phyloP scores from a whole-genome alignment of 2,113 vertebrate genomes.

The Pollimyrus isidori region DNA sequence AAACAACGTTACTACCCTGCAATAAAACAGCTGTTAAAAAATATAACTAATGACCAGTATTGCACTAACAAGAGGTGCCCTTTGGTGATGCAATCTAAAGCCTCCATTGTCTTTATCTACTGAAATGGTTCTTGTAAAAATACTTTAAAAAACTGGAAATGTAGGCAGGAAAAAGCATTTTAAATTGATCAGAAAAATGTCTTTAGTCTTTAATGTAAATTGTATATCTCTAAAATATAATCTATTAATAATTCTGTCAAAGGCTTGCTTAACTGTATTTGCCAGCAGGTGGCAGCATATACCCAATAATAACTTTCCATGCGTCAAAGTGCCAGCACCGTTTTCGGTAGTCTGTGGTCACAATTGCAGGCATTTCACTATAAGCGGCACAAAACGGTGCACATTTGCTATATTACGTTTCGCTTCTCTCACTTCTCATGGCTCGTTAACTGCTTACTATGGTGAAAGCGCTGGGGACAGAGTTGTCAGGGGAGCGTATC shows the following conservation, averaged over 20 bases:
- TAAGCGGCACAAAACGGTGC: neutral
- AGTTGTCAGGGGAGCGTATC: neutral
- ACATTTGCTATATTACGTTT: neutral
- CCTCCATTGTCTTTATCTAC: neutral
- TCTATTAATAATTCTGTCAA: neutral
- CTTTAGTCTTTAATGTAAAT: neutral
- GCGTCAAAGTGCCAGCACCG: neutral
- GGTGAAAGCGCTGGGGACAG: neutral
- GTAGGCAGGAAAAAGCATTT: neutral
- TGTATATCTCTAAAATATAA: neutral
- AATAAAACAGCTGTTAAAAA: neutral
- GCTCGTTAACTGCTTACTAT: neutral
- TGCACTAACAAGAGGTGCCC: neutral
- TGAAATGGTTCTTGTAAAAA: neutral
- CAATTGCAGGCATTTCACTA: neutral
- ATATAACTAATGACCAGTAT: neutral
- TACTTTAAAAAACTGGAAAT: neutral
- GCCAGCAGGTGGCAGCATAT: conserved; percentile 13
- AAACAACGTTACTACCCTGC: neutral
- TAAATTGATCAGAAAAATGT: neutral
- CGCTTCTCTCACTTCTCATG: neutral
- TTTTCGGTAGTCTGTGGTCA: neutral
- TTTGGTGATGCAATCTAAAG: neutral
- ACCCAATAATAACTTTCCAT: neutral
- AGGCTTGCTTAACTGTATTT: neutral